Evolutionary conservation across 2,113 vertebrate genomes (phyloP).

Genomic region (Cisticola juncidis): DNA sequence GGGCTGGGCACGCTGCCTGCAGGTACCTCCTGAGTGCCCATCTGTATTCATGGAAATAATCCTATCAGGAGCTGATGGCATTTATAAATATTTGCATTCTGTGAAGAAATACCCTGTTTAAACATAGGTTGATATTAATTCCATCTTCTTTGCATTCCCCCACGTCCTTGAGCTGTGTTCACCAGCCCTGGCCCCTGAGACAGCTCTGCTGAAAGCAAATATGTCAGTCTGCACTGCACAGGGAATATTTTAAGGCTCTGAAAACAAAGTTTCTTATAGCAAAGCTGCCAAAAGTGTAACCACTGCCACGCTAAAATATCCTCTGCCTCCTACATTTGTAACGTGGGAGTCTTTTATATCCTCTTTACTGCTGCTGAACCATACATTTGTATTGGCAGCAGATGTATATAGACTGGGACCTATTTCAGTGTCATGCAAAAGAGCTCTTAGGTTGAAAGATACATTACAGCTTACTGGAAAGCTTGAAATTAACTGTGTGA

Average conservation of each 20-base stretch:
- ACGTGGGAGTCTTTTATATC: conserved; percentile 65
- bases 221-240: conserved; percentile 22
- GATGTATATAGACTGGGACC: conserved; percentile 36
- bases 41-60: neutral
- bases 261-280: conserved; percentile 65
- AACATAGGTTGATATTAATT: neutral
- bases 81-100: neutral
- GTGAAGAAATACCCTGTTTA: conserved; percentile 5
- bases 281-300: conserved; percentile 61
- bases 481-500: conserved; percentile 32
- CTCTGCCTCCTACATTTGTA: conserved; percentile 64
- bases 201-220: conserved; percentile 25
- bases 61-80: neutral
- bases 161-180: neutral
- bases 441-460: conserved; percentile 56
- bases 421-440: conserved; percentile 61
- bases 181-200: conserved; percentile 7
- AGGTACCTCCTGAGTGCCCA: neutral
- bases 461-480: conserved; percentile 54
- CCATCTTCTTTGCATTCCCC: neutral
- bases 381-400: conserved; percentile 65
- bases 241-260: conserved; percentile 65
- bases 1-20: fast-evolving
- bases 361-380: conserved; percentile 53
- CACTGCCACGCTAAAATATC: conserved; percentile 65